phyloP scores from a whole-genome alignment of 2,113 vertebrate species.

The Helogale parvula region DNA sequence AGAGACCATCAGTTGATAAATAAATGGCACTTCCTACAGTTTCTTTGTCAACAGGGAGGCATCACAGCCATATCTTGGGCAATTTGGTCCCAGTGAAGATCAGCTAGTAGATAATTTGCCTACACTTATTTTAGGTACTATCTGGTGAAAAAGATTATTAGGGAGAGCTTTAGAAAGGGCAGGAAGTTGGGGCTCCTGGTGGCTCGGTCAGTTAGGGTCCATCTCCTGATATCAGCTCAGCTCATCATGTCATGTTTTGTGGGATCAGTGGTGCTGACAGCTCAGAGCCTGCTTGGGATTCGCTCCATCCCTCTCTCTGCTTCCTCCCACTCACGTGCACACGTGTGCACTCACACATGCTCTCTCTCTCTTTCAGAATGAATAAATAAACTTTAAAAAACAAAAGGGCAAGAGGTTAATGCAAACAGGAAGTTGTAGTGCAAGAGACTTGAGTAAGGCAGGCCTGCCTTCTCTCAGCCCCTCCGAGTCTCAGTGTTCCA shows the following conservation, averaged over 20 bases:
- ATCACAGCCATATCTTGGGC: not conserved
- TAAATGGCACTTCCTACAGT: not conserved
- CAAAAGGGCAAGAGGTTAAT: not conserved
- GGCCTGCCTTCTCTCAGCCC: not conserved
- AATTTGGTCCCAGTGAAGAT: not conserved
- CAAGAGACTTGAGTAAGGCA: not conserved
- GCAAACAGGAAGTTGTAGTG: not conserved
- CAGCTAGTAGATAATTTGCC: not conserved
- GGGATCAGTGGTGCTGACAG: too few relatives aligned
- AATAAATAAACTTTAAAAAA: not conserved
- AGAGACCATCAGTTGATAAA: not conserved
- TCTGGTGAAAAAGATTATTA: not conserved
- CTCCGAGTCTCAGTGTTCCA: not conserved
- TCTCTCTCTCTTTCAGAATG: too few relatives aligned
- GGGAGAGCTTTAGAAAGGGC: not conserved
- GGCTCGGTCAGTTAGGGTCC: not conserved
- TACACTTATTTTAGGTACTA: not conserved
- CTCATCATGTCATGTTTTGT: too few relatives aligned
- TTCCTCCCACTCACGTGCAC: too few relatives aligned
- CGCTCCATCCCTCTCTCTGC: too few relatives aligned
- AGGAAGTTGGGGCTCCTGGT: not conserved
- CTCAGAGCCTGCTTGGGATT: too few relatives aligned
- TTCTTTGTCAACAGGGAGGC: not conserved
- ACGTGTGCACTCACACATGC: too few relatives aligned
- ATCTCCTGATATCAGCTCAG: too few relatives aligned